Base-by-base conservation (phyloP, 2,797 vertebrate genomes). In the Choloepus didactylus region DNA sequence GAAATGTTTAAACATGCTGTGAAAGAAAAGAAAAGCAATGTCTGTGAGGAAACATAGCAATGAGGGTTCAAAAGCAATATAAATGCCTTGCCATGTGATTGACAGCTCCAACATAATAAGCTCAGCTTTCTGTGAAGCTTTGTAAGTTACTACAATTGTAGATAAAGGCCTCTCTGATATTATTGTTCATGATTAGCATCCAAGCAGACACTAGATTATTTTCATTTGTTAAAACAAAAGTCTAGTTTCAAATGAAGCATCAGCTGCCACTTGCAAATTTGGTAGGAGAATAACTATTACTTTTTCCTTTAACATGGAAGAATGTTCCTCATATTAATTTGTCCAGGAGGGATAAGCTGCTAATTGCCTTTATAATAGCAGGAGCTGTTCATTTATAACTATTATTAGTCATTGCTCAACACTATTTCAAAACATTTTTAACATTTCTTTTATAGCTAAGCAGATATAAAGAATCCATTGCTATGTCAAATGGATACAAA, bases 211-310 rank as follows among this genome's bases (percentile, higher is more conserved):
- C 23, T 62, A 75, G 67, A 70, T 89, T 60, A 80, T 44, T 95
- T 97, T 87, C 62, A 75, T 94, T 90, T 91, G 66, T 93, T 84
- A 46, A 96, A 97, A 96, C 83, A 96, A 97, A 97, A 93, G 70
- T 1, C 76, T 82, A 59, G 27, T 91, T 90, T 96, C 67, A 87
- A 91, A 85, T 10, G 41, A 91, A 91, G 90, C 38, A 51, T 84
- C 76, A 80, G 10, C 72, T 96, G 79, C 29, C 54, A 88, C 80
- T 95, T 96, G 85, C 90, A 95, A 76, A 59, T 92, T 92, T 83
- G 56, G 10, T 83, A 76, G 73, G 87, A 89, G 44, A 83, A 95
- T 27, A 94, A 59, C 86, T 73, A 89, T 80, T 18, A 86, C 49
- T 64, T 79, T 92, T 44, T 96, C 27, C 77, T 93, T 95, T 82